Percentiles rank a stretch among this genome's conserved stretches.
Conservation (phyloP, 1,140 invertebrate genomes). For the Plutomurus gul region DNA sequence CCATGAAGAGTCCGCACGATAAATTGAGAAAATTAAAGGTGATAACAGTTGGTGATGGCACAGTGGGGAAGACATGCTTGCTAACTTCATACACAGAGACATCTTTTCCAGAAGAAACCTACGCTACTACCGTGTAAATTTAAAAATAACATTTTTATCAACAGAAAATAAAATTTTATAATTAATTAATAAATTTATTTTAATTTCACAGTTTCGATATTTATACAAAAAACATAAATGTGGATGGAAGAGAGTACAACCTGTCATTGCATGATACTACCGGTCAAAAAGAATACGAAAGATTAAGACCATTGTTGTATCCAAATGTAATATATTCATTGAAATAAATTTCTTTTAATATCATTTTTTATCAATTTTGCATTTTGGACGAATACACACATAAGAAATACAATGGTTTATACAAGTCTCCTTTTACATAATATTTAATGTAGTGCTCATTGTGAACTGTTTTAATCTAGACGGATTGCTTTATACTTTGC, state of each 20-base stretch:
- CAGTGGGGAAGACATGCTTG: slow-evolving; percentile 93
- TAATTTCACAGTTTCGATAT: slow-evolving; percentile 74
- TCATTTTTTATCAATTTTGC: too few species aligned
- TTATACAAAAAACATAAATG: slow-evolving; percentile 73
- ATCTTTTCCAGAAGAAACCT: slow-evolving; percentile 81
- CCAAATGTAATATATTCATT: slow-evolving; percentile 76
- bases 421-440: too few species aligned
- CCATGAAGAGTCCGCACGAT: too few species aligned
- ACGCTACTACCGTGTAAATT: slow-evolving; percentile 86
- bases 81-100: slow-evolving; percentile 87
- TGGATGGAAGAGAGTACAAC: slow-evolving; percentile 77
- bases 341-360: too few species aligned
- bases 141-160: neutral
- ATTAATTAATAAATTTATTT: too few species aligned
- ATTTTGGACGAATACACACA: too few species aligned
- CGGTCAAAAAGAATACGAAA: slow-evolving; percentile 94
- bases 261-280: slow-evolving; percentile 91
- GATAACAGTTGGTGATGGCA: slow-evolving; percentile 87
- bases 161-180: too few species aligned
- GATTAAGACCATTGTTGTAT: slow-evolving; percentile 86
- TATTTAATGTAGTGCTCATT: too few species aligned
- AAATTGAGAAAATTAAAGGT: slow-evolving; percentile 72
- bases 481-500: slow-evolving; percentile 85
- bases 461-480: slow-evolving; percentile 64
- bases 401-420: too few species aligned